phyloP scores from a whole-genome alignment of 1,140 invertebrate species.

The Rhyacophila brunnea region DNA sequence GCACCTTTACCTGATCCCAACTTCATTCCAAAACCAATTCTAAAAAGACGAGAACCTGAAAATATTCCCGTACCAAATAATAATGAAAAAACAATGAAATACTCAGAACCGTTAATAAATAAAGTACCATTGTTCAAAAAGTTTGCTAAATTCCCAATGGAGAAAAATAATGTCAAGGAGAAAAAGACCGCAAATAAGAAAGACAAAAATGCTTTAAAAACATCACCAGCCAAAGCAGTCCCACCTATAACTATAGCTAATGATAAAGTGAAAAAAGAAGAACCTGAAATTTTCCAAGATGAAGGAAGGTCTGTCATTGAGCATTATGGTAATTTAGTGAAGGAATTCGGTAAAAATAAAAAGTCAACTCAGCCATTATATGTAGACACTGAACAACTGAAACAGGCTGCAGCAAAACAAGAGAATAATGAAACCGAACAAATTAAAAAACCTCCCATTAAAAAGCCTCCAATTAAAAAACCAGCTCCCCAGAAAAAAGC shows the following conservation, averaged over 20 bases:
- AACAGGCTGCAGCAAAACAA: slow-evolving; percentile 56
- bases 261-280: slow-evolving; percentile 37
- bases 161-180: slow-evolving; percentile 45
- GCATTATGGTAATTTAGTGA: slow-evolving; percentile 79
- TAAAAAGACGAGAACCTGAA: slow-evolving; percentile 56
- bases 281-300: slow-evolving; percentile 50
- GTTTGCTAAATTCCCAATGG: slow-evolving; percentile 50
- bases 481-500: slow-evolving; percentile 9
- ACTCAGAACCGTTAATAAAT: slow-evolving; percentile 43
- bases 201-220: slow-evolving; percentile 21
- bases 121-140: slow-evolving; percentile 50
- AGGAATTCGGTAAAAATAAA: slow-evolving; percentile 61
- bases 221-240: background rate
- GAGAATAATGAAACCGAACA: slow-evolving; percentile 3
- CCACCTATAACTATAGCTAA: background rate
- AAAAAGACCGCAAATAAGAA: slow-evolving; percentile 43
- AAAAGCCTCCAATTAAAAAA: slow-evolving; percentile 24
- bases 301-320: slow-evolving; percentile 69
- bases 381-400: slow-evolving; percentile 63
- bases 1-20: slow-evolving; percentile 60
- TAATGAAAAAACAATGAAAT: slow-evolving; percentile 47
- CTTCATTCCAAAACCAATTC: slow-evolving; percentile 71
- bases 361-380: slow-evolving; percentile 57
- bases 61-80: slow-evolving; percentile 34
- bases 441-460: slow-evolving; percentile 8